A percentile compares a stretch with the other conserved stretches of the same genome.
phyloP scores from a whole-genome alignment of 2,113 vertebrate genomes.

The Pseudorhombus dupliciocellatus region DNA sequence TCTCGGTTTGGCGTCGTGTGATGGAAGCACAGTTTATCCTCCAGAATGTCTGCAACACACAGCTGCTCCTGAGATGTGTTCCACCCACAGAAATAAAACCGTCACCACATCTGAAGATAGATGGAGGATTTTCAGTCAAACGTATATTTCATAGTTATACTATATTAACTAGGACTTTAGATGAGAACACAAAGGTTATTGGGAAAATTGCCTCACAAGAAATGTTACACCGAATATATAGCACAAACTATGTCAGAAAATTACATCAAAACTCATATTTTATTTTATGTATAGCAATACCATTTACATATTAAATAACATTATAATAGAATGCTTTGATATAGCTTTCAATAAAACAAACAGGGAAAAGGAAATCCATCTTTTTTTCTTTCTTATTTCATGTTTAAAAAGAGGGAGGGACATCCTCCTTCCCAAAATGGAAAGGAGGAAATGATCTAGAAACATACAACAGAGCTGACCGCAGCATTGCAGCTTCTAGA shows the following conservation, averaged over 20 bases:
- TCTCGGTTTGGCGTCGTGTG: too few relatives aligned
- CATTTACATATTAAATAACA: constrained; percentile 99
- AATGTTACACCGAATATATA: not conserved
- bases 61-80: too few relatives aligned
- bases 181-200: too few relatives aligned
- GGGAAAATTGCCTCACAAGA: not conserved
- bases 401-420: constrained; percentile 86
- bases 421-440: constrained; percentile 83
- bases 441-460: constrained; percentile 82
- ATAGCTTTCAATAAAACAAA: constrained; percentile 91
- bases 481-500: constrained; percentile 71
- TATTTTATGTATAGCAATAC: constrained; percentile 99
- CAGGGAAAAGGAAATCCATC: constrained; percentile 76
- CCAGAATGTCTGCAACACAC: too few relatives aligned
- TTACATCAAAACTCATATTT: constrained; percentile 99
- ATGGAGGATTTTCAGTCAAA: too few relatives aligned
- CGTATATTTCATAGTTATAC: too few relatives aligned
- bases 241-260: constrained; percentile 69
- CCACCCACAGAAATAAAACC: too few relatives aligned
- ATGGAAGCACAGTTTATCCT: too few relatives aligned
- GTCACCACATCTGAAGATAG: too few relatives aligned
- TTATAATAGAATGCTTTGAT: constrained; percentile 98
- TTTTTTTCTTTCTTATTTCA: constrained; percentile 65
- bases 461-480: constrained; percentile 83
- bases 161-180: too few relatives aligned